Percentiles rank a stretch among this genome's conserved stretches.
phyloP scores from a whole-genome alignment of 2,797 vertebrate genomes.

The Pseudochirops corinnae region DNA sequence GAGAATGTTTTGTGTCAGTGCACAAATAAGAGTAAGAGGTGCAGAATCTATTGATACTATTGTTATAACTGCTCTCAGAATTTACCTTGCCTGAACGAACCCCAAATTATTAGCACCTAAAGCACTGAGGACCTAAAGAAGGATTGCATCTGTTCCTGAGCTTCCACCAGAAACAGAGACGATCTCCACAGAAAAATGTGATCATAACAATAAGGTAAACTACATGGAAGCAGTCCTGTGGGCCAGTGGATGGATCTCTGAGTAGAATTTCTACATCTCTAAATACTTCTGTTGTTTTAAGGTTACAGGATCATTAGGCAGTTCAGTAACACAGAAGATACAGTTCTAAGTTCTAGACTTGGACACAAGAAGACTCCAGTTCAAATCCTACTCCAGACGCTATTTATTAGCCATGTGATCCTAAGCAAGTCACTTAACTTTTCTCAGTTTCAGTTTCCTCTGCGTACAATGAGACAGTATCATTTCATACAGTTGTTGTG shows the following conservation, averaged over 20 bases:
- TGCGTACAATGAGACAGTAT: not conserved
- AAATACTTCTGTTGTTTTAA: not conserved
- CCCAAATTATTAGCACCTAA: not conserved
- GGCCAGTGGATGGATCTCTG: not conserved
- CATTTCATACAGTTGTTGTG: not conserved
- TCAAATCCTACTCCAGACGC: not conserved
- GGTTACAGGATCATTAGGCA: not conserved
- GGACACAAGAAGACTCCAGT: not conserved
- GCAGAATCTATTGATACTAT: not conserved
- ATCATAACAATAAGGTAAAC: not conserved
- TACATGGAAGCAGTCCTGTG: not conserved
- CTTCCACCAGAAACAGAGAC: not conserved
- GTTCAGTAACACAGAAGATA: not conserved
- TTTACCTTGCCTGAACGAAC: not conserved
- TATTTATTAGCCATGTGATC: not conserved
- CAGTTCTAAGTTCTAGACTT: not conserved
- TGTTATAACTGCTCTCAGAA: not conserved
- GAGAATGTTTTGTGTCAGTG: not conserved
- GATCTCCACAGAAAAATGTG: not conserved
- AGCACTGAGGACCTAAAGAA: not conserved
- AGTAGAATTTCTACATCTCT: not conserved
- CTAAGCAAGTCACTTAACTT: not conserved
- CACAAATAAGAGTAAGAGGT: not conserved
- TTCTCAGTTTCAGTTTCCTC: not conserved
- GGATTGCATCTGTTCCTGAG: not conserved